Percentiles rank a stretch among this genome's conserved stretches.
Evolutionary conservation across 1,140 invertebrate genomes (phyloP).

Genomic region (Andricus grossulariae): DNA sequence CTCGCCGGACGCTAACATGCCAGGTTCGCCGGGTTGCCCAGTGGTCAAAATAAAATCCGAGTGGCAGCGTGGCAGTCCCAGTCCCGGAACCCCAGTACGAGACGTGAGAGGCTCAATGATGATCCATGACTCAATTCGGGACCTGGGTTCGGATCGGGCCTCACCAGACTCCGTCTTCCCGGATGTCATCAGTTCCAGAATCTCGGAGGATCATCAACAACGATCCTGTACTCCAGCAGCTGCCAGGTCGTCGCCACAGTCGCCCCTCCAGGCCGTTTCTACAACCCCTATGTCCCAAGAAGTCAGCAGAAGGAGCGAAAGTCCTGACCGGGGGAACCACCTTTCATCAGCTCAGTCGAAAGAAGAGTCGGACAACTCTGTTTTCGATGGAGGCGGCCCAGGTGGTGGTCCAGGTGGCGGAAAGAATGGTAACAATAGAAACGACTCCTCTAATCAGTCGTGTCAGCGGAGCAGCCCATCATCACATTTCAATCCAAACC

Average conservation of each 20-base stretch:
- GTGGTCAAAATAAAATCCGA: constrained; percentile 75
- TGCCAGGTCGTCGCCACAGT: constrained; percentile 70
- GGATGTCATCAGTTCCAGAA: constrained; percentile 64
- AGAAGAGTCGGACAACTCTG: constrained; percentile 75
- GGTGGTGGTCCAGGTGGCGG: constrained; percentile 56
- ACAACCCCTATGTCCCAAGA: constrained; percentile 70
- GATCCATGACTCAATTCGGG: constrained; percentile 56
- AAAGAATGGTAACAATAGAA: constrained; percentile 47
- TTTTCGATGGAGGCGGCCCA: constrained; percentile 76
- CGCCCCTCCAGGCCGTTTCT: constrained; percentile 67
- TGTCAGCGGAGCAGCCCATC: constrained; percentile 71
- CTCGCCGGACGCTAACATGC: constrained; percentile 88
- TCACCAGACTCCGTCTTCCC: constrained; percentile 74
- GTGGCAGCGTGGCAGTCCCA: constrained; percentile 71
- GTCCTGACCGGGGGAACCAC: constrained; percentile 65
- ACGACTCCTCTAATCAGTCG: constrained; percentile 60
- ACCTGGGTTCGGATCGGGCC: constrained; percentile 66
- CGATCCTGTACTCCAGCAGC: constrained; percentile 66
- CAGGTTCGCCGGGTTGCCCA: constrained; percentile 80
- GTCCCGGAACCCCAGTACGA: constrained; percentile 66
- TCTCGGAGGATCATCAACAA: constrained; percentile 68
- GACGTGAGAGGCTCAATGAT: constrained; percentile 46
- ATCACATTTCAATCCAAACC: constrained; percentile 67
- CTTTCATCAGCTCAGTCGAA: constrained; percentile 71
- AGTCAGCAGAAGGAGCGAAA: constrained; percentile 65